Evolutionary conservation across 2,888 invertebrate species (phyloP).

Genomic region (Clivina fossor): DNA sequence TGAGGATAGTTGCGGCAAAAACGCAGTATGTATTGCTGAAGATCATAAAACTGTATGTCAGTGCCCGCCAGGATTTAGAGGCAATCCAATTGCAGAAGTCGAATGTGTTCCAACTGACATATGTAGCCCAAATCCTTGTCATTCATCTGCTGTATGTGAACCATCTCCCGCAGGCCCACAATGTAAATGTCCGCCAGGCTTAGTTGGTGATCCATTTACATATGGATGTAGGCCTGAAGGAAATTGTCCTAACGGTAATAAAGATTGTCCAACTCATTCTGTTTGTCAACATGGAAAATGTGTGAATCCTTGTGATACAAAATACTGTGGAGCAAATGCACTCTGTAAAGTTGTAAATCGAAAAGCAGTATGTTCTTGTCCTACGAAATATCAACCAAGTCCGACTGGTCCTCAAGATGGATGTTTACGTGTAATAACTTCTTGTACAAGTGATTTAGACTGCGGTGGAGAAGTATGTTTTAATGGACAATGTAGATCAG

Average conservation of each 20-base stretch:
- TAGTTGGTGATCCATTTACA: slow-evolving; percentile 74
- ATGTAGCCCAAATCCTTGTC: slow-evolving; percentile 80
- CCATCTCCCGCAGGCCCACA: slow-evolving; percentile 65
- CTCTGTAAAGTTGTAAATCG: slow-evolving; percentile 76
- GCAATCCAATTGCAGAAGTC: slow-evolving; percentile 82
- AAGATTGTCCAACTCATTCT: slow-evolving; percentile 75
- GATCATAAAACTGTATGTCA: slow-evolving; percentile 81
- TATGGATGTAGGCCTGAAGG: slow-evolving; percentile 79
- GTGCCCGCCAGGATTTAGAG: slow-evolving; percentile 80
- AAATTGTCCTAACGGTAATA: slow-evolving; percentile 70
- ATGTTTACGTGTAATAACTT: slow-evolving; percentile 69
- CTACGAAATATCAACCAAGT: slow-evolving; percentile 73
- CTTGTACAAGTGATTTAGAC: slow-evolving; percentile 71
- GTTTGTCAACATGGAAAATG: slow-evolving; percentile 72
- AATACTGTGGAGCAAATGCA: slow-evolving; percentile 76
- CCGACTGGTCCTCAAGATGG: slow-evolving; percentile 64
- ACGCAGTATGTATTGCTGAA: slow-evolving; percentile 86
- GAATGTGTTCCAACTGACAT: slow-evolving; percentile 72
- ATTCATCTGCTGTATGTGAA: slow-evolving; percentile 77
- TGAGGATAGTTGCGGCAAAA: slow-evolving; percentile 79
- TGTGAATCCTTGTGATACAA: slow-evolving; percentile 77
- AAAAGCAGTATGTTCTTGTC: slow-evolving; percentile 78
- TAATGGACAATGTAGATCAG: slow-evolving; percentile 80
- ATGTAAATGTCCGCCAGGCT: slow-evolving; percentile 78
- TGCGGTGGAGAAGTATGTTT: slow-evolving; percentile 79